Base-by-base conservation (phyloP, 1,140 invertebrate species). In the Apis laboriosa region DNA sequence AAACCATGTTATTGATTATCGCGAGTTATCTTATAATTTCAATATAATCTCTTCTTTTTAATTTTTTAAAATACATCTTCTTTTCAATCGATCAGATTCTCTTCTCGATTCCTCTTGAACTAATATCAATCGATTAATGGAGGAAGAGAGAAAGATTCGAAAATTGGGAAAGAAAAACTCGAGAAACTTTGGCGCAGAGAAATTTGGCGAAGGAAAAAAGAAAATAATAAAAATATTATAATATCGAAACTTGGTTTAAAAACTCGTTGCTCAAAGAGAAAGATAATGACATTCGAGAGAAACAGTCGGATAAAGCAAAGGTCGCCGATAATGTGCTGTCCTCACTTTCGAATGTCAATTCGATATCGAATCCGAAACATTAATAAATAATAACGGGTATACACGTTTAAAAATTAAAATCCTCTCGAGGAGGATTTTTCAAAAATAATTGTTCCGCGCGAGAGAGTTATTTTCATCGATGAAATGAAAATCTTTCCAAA, bases 231-330 rank as follows among this genome's bases (percentile, higher is more conserved):
- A 28, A 79, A 7, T 13, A 19, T 83, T 21, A 43, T 43, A 64
- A 78, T 77, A 78, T 77, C 49, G 51, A 17, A 55, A 68, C 71
- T 63, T 64, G 64, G 28, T 72, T 78, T 43, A 28, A 5, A 43
- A 5, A 43, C 19, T 63, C 63, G 63, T 15, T 17, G 56, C 49
- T 63, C 7, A 58, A 24, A 68, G 64, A 8, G 24, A 49, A 28
- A 83, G 81, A 83, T 83, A 83, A 77, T 83, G 19, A 17, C 60
- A 49, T 49, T 53, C 28, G 1, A 55, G n/a, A 72, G 28, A 71
- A 83, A 75, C 78, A 71, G 60, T 71, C 56, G 66, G 74, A 77
- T 82, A 68, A 82, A 82, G 80, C 66, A 83, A 83, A 83, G 81
- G 81, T 83, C 81, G 67, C n/a, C 34, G 81, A 83, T 83, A 83